These are phyloP conservation scores for Alsophila aescularia DNA, from an alignment of 2,888 invertebrate genomes.

Conservation along the genomic window DNA sequence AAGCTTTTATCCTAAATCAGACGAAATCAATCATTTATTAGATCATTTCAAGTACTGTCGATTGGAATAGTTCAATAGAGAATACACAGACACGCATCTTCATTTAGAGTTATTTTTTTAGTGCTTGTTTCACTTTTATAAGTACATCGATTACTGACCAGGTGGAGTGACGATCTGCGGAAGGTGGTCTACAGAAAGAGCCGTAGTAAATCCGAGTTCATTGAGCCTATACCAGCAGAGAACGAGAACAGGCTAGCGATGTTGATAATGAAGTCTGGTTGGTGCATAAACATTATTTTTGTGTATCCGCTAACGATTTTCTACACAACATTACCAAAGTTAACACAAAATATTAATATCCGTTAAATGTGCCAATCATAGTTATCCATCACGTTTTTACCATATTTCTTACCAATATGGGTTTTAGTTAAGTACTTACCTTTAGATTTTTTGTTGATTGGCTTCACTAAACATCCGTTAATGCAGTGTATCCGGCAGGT, in stretches of 20 bases:
- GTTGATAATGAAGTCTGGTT: too few species aligned
- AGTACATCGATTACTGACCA: too few species aligned
- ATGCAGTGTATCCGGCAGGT: constrained; percentile 11
- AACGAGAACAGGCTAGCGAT: too few species aligned
- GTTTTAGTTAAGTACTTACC: constrained; percentile 2
- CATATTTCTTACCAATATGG: constrained; percentile 17
- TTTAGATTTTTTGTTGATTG: constrained; percentile 5
- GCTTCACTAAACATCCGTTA: constrained; percentile 7
- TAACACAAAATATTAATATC: constrained; percentile 4
- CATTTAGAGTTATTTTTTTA: too few species aligned
- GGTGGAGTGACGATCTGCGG: too few species aligned
- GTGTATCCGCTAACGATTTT: not conserved
- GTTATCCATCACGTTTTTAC: constrained; percentile 21
- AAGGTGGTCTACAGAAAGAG: too few species aligned
- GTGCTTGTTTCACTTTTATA: too few species aligned
- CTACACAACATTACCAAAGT: not conserved
- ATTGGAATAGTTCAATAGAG: not conserved
- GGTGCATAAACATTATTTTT: not conserved
- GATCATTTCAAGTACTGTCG: constrained; percentile 8
- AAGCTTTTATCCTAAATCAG: constrained; percentile 16
- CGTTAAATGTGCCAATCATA: constrained; percentile 21
- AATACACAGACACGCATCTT: too few species aligned
- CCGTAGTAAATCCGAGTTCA: too few species aligned
- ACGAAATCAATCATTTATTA: constrained; percentile 5
- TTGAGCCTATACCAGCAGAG: too few species aligned